Conservation (phyloP, 1,140 invertebrate species). For the Micrasema longulum region DNA sequence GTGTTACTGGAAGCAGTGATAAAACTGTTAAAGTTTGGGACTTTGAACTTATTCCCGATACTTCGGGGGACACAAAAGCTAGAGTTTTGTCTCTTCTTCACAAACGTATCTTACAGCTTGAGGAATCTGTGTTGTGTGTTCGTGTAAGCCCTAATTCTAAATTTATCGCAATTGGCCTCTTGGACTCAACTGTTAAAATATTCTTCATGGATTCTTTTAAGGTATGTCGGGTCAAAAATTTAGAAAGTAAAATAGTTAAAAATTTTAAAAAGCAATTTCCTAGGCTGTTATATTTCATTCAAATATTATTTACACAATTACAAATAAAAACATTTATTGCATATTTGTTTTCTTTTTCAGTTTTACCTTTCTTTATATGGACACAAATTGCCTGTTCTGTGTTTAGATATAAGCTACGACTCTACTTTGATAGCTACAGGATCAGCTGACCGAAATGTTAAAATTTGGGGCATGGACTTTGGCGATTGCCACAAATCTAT, state of each 20-base stretch:
- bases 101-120: conserved; percentile 84
- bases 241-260: too few relatives aligned
- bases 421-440: conserved; percentile 91
- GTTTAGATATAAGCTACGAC: conserved; percentile 95
- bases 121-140: conserved; percentile 88
- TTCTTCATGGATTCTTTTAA: conserved; percentile 96
- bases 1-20: conserved; percentile 89
- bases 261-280: too few relatives aligned
- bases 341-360: conserved; percentile 68
- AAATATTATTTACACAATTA: too few relatives aligned
- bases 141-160: conserved; percentile 87
- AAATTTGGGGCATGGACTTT: conserved; percentile 99
- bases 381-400: conserved; percentile 94
- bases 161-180: conserved; percentile 88
- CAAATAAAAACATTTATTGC: background rate
- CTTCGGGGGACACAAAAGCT: conserved; percentile 70
- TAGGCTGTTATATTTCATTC: too few relatives aligned
- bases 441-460: conserved; percentile 94
- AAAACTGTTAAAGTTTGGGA: conserved; percentile 94
- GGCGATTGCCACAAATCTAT: conserved; percentile 93
- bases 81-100: conserved; percentile 84
- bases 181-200: conserved; percentile 96
- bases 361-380: conserved; percentile 97
- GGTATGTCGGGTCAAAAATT: conserved; percentile 64
- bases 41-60: conserved; percentile 85